Evolutionary conservation across 2,113 vertebrate species (phyloP), one percentile per base, ranked within the genome.

Genomic region (Pollachius pollachius): DNA sequence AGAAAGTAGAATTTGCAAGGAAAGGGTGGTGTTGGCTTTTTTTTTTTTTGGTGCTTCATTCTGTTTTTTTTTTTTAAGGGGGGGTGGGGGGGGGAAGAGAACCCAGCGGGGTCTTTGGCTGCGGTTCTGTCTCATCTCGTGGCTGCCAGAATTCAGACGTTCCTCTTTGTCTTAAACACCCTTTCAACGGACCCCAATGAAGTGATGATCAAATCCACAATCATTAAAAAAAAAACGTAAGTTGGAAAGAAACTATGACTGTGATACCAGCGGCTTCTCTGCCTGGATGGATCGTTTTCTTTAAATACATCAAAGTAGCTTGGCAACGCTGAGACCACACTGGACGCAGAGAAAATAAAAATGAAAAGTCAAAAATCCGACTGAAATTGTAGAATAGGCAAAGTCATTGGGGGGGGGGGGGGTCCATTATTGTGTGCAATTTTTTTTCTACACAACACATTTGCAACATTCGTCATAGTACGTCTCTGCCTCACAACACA

Each of bases 21-120:
- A 90, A 91, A 91, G 90, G 90, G 90, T 91, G 88, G 87, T 88
- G 84, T 87, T 89, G 89, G 89, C 89, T 48, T 71, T 68, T 78
- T 37, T 80, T 90, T 90, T 90, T 89, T 89, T 89, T 82, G 85
- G 88, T 90, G 85, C 88, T 91, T 92, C 89, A 86, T 90, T 91
- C 81, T 88, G 90, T 87, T 89, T 83, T 85, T 87, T 92, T 89
- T 92, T 91, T 90, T 86, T 86, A 92, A 7, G 34, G 34, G 34
- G 34, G 34, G 34, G 34, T 3, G 3, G 34, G 34, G 34, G 34
- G 34, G 34, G 34, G 34, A 7, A 7, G 34, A 90, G 83, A 92
- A 90, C 93, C 88, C 94, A 94, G 93, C 94, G 92, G 93, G 93
- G 91, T 93, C 93, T 91, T 91, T 95, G 94, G 94, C 94, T 94